These are phyloP conservation scores for Phrynosoma blainvillii DNA, from an alignment of 2,113 vertebrate genomes.

Conservation along the genomic window DNA sequence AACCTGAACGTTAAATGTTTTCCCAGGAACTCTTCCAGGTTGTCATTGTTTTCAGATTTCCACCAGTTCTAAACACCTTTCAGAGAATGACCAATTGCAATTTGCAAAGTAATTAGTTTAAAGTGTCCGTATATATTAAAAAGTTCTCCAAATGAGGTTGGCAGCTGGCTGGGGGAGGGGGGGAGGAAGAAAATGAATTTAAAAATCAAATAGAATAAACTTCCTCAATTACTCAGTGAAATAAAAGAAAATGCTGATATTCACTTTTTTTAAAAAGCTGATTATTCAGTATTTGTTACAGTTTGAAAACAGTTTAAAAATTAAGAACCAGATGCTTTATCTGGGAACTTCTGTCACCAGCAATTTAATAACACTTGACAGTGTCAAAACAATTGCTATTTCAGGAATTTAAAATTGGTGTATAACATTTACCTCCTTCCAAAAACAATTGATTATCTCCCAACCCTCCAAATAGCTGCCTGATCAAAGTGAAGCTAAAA, in stretches of 20 bases:
- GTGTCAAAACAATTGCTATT: conserved; percentile 19
- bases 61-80: neutral
- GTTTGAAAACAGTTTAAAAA: conserved; percentile 40
- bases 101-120: conserved; percentile 15
- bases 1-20: too few species aligned
- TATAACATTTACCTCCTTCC: neutral
- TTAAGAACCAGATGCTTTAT: conserved; percentile 29
- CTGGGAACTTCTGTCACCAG: conserved; percentile 23
- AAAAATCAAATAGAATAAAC: conserved; percentile 23
- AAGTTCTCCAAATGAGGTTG: neutral
- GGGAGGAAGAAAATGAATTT: neutral
- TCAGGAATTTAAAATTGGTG: neutral
- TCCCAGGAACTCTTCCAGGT: neutral
- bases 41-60: neutral
- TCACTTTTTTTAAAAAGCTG: conserved; percentile 12
- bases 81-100: neutral
- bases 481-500: fast-evolving
- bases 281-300: conserved; percentile 31
- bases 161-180: conserved; percentile 5
- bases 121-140: neutral
- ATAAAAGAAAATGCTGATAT: conserved; percentile 34
- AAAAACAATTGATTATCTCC: neutral
- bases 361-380: conserved; percentile 21
- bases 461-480: neutral
- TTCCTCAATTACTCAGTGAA: conserved; percentile 18